Base-by-base conservation (phyloP, 2,797 vertebrate species). In the Melanotaenia pygmaea region DNA sequence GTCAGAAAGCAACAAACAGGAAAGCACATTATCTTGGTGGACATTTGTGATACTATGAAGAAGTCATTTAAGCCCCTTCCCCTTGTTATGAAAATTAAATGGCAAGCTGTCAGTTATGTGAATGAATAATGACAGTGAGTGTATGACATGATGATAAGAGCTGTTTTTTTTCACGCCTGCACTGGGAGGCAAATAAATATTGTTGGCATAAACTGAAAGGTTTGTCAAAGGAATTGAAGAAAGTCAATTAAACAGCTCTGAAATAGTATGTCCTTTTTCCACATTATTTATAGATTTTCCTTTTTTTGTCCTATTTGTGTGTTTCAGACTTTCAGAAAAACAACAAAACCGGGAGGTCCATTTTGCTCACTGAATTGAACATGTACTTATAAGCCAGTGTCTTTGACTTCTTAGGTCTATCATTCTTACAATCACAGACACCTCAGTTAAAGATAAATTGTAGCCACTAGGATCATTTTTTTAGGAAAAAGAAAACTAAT, bases 91-190 rank as follows among this genome's bases (percentile, higher is more conserved):
- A 74, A 86, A 85, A 84, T 79, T 60, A 88, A 93, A 93, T 91
- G 86, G 83, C 89, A 81, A 75, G 76, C 90, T 90, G 90, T 93
- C 94, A 91, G 85, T 93, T 76, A 92, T 43, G 56, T 37, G 70
- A 73, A 85, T 76, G 88, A 89, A 78, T 86, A 85, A 83, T 89
- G 91, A 86, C 88, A 86, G 80, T 70, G 77, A 88, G 74, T 79
- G 79, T 73, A 84, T 76, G 78, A 84, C 80, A 74, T 80, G 85
- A 79, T 86, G 88, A 92, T 85, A 75, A 81, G 81, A 68, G 64
- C 74, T 86, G 84, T 77, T 82, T 74, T 69, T 83, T 83, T 80
- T 32, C 30, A 90, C 82, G 80, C 32, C 67, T 14, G 72, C 61
- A 76, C 28, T 58, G 71, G 74, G 63, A 83, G 51, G 66, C 60